phyloP scores from a whole-genome alignment of 2,113 vertebrate species.

The Vireo altiloquus region DNA sequence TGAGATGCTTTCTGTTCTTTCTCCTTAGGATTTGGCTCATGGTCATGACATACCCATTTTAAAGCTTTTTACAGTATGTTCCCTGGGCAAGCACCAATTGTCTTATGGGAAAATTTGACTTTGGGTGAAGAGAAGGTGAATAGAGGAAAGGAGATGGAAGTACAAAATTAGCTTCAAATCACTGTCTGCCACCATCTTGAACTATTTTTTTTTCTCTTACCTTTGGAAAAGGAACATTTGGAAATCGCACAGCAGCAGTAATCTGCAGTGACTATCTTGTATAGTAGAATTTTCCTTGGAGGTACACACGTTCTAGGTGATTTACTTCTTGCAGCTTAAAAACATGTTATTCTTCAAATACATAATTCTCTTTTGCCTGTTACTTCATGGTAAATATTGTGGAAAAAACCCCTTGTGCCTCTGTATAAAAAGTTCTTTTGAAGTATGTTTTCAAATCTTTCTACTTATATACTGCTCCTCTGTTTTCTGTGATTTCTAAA shows the following conservation, averaged over 20 bases:
- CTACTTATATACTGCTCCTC: neutral
- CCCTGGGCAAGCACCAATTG: neutral
- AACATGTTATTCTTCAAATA: neutral
- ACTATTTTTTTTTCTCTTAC: neutral
- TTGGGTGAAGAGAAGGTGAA: neutral
- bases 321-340: neutral
- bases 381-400: neutral
- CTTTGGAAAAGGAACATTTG: neutral
- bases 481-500: neutral
- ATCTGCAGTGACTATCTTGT: neutral
- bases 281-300: neutral
- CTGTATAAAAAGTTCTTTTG: neutral
- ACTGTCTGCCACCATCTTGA: neutral
- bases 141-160: neutral
- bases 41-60: neutral
- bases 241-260: neutral
- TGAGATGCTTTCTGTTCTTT: neutral
- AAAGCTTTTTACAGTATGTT: neutral
- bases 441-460: neutral
- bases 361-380: neutral
- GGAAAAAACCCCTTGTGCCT: neutral
- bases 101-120: neutral
- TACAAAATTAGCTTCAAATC: neutral
- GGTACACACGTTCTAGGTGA: neutral
- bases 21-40: neutral